Conservation (phyloP, 2,888 invertebrate genomes). For the Leptothorax acervorum region DNA sequence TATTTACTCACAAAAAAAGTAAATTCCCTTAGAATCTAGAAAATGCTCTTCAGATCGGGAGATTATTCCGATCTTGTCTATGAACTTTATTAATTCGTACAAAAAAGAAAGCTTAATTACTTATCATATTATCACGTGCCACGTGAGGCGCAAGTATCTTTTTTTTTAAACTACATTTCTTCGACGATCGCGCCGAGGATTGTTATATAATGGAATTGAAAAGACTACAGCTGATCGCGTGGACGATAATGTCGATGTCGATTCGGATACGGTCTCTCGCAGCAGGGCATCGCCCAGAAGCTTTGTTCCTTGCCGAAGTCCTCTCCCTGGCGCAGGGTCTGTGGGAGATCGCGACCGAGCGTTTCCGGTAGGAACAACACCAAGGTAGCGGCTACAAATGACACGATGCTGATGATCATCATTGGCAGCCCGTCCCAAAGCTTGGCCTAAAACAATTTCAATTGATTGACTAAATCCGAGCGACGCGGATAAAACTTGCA, state of each 20-base stretch:
- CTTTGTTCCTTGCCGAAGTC: slow-evolving; percentile 92
- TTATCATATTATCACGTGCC: not conserved
- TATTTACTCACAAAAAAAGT: not conserved
- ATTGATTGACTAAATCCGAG: too few relatives aligned
- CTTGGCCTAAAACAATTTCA: slow-evolving; percentile 73
- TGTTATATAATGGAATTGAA: slow-evolving; percentile 14
- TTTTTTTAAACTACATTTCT: not conserved
- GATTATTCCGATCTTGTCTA: not conserved
- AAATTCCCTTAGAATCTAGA: not conserved
- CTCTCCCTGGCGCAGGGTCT: slow-evolving; percentile 94
- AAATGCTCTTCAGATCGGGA: not conserved
- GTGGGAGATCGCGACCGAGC: slow-evolving; percentile 93
- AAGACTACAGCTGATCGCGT: slow-evolving; percentile 52
- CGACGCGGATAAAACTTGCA: not conserved
- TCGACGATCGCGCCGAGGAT: not conserved
- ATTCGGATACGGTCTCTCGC: slow-evolving; percentile 62
- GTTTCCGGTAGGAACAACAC: slow-evolving; percentile 94
- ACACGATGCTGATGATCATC: slow-evolving; percentile 91
- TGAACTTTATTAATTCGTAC: slow-evolving; percentile 4
- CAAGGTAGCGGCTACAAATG: slow-evolving; percentile 90
- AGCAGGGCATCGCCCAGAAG: slow-evolving; percentile 91
- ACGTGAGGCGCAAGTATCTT: not conserved
- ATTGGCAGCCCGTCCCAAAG: slow-evolving; percentile 88
- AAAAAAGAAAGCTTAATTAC: not conserved
- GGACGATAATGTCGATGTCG: slow-evolving; percentile 64